These are phyloP conservation scores for Spongilla lacustris DNA, from an alignment of 37 sponge, comb jelly and placozoan genomes.

Conservation along the genomic window DNA sequence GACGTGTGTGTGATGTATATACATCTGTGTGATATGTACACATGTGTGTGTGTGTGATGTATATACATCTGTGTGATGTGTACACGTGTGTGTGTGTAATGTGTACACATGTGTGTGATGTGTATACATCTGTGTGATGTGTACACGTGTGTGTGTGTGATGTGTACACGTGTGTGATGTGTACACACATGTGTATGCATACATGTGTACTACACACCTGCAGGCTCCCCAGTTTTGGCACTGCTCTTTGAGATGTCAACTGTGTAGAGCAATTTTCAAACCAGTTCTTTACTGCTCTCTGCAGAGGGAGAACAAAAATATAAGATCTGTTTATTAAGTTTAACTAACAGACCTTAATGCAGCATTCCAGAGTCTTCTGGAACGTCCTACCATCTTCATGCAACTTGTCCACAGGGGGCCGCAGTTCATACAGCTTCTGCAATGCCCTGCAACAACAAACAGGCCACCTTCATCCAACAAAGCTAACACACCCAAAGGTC, in stretches of 20 bases:
- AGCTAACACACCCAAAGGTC: background rate
- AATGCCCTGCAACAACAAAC: background rate
- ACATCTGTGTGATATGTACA: too few relatives aligned
- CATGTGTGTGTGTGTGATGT: too few relatives aligned
- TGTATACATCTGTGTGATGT: too few relatives aligned
- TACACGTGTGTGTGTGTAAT: background rate
- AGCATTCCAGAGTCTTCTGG: background rate
- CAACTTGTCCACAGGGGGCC: background rate
- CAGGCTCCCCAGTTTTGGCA: background rate
- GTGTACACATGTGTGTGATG: too few relatives aligned
- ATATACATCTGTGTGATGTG: background rate
- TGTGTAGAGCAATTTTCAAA: background rate
- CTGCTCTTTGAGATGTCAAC: background rate
- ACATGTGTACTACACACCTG: too few relatives aligned
- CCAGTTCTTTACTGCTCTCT: background rate
- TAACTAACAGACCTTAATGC: background rate
- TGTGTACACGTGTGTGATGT: too few relatives aligned
- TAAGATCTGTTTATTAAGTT: background rate
- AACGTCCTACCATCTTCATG: background rate
- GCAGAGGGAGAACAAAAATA: background rate
- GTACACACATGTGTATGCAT: too few relatives aligned
- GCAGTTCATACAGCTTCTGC: background rate
- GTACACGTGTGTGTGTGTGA: too few relatives aligned
- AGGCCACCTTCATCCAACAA: background rate
- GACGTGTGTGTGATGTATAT: too few relatives aligned